Evolutionary conservation across 2,888 invertebrate genomes (phyloP), one percentile per base, ranked within the genome.

Genomic region (Heteropelma amictum): DNA sequence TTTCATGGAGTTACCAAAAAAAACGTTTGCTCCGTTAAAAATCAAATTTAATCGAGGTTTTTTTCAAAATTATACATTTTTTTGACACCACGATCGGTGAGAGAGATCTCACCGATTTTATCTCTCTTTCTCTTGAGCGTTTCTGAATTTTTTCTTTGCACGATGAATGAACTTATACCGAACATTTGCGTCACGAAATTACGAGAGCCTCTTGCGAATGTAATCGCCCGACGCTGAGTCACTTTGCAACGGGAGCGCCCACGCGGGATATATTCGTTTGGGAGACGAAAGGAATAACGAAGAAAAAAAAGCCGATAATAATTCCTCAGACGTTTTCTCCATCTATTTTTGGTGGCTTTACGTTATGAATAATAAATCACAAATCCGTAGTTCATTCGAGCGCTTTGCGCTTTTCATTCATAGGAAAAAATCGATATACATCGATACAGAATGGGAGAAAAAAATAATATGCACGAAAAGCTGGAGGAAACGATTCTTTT

Each of bases 221-320:
- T 56, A 56, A 71, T 71, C 64, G 28, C 49, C n/a, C 19, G 38
- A 49, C 56, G 63, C 54, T 71, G 71, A 64, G 70, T 70, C 70
- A 64, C 53, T 47, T n/a, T 38, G 28, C 47, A 47, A 17, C 63
- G 14, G n/a, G n/a, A 38, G 14, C 21, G 30, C 49, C 49, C 63
- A 35, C 54, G 40, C 28, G n/a, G n/a, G 28, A 6, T 47, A 1
- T n/a, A 30, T 56, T n/a, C 14, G n/a, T 35, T 21, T 10, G 42
- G 30, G 33, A n/a, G 19, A 30, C 10, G 14, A 17, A 54, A 33
- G 21, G 53, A 65, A 54, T 1, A 71, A 54, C 40, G 28, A 38
- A 28, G 10, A 45, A 40, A n/a, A 35, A 42, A 30, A 53, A 33
- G 40, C 58, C 7, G 3, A 21, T 0, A 54, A 49, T 35, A 10